Base-by-base conservation (phyloP, 1,140 invertebrate genomes). In the Vanessa atalanta region DNA sequence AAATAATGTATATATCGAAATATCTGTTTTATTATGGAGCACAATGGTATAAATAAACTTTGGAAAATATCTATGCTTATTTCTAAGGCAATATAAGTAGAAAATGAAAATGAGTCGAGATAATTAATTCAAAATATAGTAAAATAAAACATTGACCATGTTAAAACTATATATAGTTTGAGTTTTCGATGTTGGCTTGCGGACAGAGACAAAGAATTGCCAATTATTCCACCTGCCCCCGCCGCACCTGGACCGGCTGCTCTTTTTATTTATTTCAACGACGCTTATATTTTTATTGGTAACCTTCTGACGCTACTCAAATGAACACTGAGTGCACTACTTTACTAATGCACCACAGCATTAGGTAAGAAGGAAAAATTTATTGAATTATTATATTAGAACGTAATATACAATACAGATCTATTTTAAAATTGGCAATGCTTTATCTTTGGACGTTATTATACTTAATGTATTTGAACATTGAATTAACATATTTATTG, bases 221-320 rank as follows among this genome's bases (percentile, higher is more conserved):
- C 89, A 91, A 91, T 93, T 91, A 93, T 88, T 91, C 87, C 90
- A 91, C 89, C 90, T 92, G 90, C 89, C 83, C 83, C 83, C 83
- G 83, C 85, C 82, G 87, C 89, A 92, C 85, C 90, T 93, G 90
- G 86, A 78, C 84, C 85, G 87, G 88, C 83, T 88, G 87, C 79
- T 88, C 83, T 87, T 90, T 88, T 92, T 88, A 88, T 92, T 92
- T 90, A 88, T 92, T 90, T 89, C 88, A 87, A 85, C 86, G 84
- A 79, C 82, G 90, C 79, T 86, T 86, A 92, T 92, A 92, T 88
- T 92, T 92, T 91, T 91, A 90, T 90, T 92, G 88, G 87, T 89
- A 84, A 79, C 85, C 81, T 86, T 85, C 77, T 79, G 73, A 86
- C 81, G 81, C 79, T 76, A 78, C 78, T 81, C 73, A 73, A 82